These are phyloP conservation scores for Ganaspis brasiliensis DNA, from an alignment of 2,888 invertebrate species.

Conservation along the genomic window DNA sequence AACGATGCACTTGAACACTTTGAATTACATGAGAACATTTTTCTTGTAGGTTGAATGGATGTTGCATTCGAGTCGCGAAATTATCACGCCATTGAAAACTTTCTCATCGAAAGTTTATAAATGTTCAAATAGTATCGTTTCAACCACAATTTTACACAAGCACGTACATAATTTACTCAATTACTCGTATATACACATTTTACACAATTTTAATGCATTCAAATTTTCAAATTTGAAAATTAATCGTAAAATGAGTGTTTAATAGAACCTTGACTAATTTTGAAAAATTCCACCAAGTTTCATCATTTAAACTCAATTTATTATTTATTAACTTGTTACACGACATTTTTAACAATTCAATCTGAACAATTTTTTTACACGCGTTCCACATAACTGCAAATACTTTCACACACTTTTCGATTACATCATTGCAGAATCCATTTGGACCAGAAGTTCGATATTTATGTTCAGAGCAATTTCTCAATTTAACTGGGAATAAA, in stretches of 20 bases:
- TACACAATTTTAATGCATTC: too few species aligned
- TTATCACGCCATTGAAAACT: slow-evolving; percentile 13
- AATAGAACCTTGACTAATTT: too few species aligned
- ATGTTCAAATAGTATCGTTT: neutral
- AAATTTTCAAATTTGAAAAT: too few species aligned
- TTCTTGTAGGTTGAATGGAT: neutral
- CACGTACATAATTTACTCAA: too few species aligned
- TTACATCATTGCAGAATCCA: slow-evolving; percentile 33
- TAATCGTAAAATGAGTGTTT: too few species aligned
- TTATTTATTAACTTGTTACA: too few species aligned
- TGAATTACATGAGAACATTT: neutral
- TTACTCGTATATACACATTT: too few species aligned
- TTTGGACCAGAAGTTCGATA: slow-evolving; percentile 13
- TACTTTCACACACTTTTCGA: slow-evolving; percentile 34
- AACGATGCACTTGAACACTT: slow-evolving; percentile 7
- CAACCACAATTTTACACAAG: too few species aligned
- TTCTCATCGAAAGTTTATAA: slow-evolving; percentile 8
- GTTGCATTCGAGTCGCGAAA: neutral
- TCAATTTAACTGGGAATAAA: slow-evolving; percentile 7
- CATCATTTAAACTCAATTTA: too few species aligned
- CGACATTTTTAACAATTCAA: neutral
- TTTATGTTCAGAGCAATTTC: slow-evolving; percentile 17
- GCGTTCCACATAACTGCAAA: slow-evolving; percentile 12
- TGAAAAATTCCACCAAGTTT: too few species aligned
- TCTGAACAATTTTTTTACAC: slow-evolving; percentile 1